Percentiles rank a stretch among this genome's conserved stretches.
phyloP scores from a whole-genome alignment of 2,113 vertebrate genomes.

The Otis tarda region DNA sequence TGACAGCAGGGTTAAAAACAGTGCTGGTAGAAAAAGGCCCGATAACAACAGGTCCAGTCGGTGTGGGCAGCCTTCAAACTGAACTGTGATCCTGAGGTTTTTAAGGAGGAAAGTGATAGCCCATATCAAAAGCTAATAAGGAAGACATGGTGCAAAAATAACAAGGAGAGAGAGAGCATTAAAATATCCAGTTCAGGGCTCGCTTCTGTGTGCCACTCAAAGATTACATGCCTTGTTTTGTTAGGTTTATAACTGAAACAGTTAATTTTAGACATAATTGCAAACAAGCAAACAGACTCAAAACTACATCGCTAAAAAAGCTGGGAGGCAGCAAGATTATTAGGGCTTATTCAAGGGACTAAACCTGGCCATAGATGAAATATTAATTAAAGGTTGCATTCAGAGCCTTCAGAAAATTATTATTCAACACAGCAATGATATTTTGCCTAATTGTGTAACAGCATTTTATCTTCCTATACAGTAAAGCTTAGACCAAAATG shows the following conservation, averaged over 20 bases:
- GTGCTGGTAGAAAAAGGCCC: neutral
- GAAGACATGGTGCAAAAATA: neutral
- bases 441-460: constrained; percentile 19
- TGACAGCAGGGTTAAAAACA: neutral
- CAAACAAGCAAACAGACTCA: neutral
- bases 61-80: neutral
- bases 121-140: neutral
- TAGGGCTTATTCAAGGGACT: constrained; percentile 42
- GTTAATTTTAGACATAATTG: neutral
- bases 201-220: neutral
- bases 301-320: neutral
- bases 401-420: constrained; percentile 55
- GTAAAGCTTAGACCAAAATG: neutral
- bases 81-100: neutral
- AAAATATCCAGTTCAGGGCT: neutral
- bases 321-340: constrained; percentile 1
- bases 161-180: neutral
- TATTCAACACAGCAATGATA: constrained; percentile 49
- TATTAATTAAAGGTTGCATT: constrained; percentile 66
- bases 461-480: constrained; percentile 15
- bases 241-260: neutral
- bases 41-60: neutral
- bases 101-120: neutral
- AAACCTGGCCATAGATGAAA: constrained; percentile 41
- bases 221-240: neutral